Evolutionary conservation across 64 coral and sea anemone genomes (phyloP), one percentile per base, ranked within the genome.

Genomic region (Anthopleura sola): DNA sequence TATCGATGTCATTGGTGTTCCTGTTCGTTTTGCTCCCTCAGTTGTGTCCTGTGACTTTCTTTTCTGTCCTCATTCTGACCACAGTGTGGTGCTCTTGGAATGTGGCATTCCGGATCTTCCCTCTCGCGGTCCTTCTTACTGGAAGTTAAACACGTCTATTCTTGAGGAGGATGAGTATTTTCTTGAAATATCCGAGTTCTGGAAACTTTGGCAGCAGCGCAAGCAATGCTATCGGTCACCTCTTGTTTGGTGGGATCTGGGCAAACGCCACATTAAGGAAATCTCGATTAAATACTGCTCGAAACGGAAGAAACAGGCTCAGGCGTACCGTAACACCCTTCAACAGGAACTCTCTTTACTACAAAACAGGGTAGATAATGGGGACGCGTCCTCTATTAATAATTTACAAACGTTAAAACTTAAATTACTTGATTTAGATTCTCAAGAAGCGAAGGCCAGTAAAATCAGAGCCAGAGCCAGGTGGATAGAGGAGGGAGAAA

Each of bases 401-500:
- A 0, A 2, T 26, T 32, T 26, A 3, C 23, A 68, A 0, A 5
- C 21, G 0, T 26, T 32, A 62, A 21, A 21, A 62, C 58, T 21
- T 24, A 16, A 3, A 16, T 21, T 62, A 21, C 6, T n/a, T 7
- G 3, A 68, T 3, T 14, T 26, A 23, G 64, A 68, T 32, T 3
- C 32, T 2, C 3, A 33, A 26, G n/a, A 23, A 26, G 64, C 64
- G 0, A 68, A 33, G 3, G n/a, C 21, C n/a, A 23, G n/a, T 2
- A 8, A 16, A 56, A 24, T 60, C 31, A 11, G 82, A 38, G 32
- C 53, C 16, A 49, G 54, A 3, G 50, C 82, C 18, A 37, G 38
- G 54, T 87, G 75, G 86, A 32, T 55, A 0, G 75, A 87, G 36
- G 74, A 87, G 20, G 86, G 86, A 0, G 69, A 86, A 18, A 77